These are phyloP conservation scores for Leucozona laternaria DNA, from an alignment of 2,888 invertebrate genomes.

Conservation along the genomic window DNA sequence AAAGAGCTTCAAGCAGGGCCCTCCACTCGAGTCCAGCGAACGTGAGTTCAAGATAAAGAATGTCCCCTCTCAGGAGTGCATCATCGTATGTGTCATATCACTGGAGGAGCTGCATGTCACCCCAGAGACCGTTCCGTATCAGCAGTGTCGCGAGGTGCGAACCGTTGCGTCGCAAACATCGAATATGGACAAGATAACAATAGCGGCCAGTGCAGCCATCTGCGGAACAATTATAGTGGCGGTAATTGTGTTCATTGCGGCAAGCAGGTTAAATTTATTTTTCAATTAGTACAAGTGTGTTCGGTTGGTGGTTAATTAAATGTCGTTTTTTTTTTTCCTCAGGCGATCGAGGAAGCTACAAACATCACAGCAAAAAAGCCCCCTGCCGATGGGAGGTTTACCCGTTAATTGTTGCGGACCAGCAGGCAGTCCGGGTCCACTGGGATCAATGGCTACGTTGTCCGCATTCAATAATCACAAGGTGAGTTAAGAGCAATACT, in stretches of 20 bases:
- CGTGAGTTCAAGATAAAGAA: slow-evolving; percentile 96
- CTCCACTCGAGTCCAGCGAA: slow-evolving; percentile 94
- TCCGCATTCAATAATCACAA: slow-evolving; percentile 94
- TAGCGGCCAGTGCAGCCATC: slow-evolving; percentile 96
- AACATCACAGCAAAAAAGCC: slow-evolving; percentile 87
- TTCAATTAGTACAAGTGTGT: slow-evolving; percentile 52
- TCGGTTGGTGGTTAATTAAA: not conserved
- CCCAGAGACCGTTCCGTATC: slow-evolving; percentile 93
- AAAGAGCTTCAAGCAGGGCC: slow-evolving; percentile 94
- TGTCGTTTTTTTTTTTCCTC: slow-evolving; percentile 35
- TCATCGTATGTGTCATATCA: slow-evolving; percentile 96
- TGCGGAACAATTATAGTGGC: slow-evolving; percentile 96
- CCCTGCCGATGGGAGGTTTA: slow-evolving; percentile 89
- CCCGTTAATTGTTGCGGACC: slow-evolving; percentile 93
- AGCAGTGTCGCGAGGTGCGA: slow-evolving; percentile 94
- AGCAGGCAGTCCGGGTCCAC: slow-evolving; percentile 91
- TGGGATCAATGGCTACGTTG: slow-evolving; percentile 92
- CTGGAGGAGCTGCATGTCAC: slow-evolving; percentile 94
- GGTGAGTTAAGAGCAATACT: slow-evolving; percentile 83
- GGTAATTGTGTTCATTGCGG: slow-evolving; percentile 94
- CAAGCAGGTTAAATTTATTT: slow-evolving; percentile 85
- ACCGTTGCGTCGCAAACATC: slow-evolving; percentile 92
- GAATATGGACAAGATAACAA: slow-evolving; percentile 97
- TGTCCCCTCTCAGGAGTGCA: slow-evolving; percentile 96
- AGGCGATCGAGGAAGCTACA: slow-evolving; percentile 91